Conservation (phyloP, 35 echinoderm and acorn worm genomes). For the Patiria miniata region DNA sequence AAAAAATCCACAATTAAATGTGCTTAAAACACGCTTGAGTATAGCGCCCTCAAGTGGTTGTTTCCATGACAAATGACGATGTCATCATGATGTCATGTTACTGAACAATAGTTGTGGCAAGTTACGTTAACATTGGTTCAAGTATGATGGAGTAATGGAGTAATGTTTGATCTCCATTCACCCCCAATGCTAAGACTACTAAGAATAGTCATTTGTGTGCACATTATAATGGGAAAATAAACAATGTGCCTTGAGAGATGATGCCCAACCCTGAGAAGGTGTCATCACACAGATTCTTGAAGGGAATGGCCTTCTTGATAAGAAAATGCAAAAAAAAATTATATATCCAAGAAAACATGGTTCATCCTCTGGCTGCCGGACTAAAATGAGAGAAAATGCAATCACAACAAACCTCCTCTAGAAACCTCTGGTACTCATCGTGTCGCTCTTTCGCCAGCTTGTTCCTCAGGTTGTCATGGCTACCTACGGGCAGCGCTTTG, state of each 20-base stretch:
- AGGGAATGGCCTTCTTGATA: neutral
- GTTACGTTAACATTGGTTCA: neutral
- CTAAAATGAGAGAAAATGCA: too few relatives aligned
- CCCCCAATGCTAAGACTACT: neutral
- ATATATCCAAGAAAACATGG: too few relatives aligned
- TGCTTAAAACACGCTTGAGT: too few relatives aligned
- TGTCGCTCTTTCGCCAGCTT: constrained; percentile 45
- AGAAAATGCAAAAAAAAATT: neutral
- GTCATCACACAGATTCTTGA: too few relatives aligned
- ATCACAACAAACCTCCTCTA: constrained; percentile 42
- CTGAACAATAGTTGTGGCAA: neutral
- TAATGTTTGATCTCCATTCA: neutral
- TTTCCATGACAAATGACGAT: too few relatives aligned
- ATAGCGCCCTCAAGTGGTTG: too few relatives aligned
- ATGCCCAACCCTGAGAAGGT: too few relatives aligned
- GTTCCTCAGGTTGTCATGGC: neutral
- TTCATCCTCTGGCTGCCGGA: too few relatives aligned
- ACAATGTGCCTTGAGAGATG: too few relatives aligned
- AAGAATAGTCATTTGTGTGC: neutral
- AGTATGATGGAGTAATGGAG: neutral
- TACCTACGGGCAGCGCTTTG: constrained; percentile 12
- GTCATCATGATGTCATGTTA: too few relatives aligned
- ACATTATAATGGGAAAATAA: neutral
- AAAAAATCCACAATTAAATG: too few relatives aligned
- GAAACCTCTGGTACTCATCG: constrained; percentile 44